Conservation (phyloP, 92 coral and sea anemone species). For the Phenganax marumi region DNA sequence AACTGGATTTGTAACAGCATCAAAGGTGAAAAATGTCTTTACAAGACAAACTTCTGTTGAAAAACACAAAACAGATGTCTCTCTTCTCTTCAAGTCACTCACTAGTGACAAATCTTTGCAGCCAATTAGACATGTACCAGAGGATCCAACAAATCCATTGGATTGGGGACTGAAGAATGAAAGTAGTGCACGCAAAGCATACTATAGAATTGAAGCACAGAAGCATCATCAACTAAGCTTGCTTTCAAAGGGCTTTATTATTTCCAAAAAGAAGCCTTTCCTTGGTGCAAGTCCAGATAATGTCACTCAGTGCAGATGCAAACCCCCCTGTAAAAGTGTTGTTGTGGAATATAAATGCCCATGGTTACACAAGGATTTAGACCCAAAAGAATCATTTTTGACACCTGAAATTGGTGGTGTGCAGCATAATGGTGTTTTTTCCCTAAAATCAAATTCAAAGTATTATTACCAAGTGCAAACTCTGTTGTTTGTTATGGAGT, state of each 20-base stretch:
- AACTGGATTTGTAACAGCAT: conserved; percentile 71
- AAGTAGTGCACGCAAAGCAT: conserved; percentile 13
- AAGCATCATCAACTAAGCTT: conserved; percentile 14
- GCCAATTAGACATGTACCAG: not conserved
- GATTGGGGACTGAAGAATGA: conserved; percentile 30
- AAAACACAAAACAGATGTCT: conserved; percentile 56
- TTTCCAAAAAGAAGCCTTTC: conserved; percentile 14
- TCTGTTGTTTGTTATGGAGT: not conserved
- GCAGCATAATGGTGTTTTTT: conserved; percentile 11
- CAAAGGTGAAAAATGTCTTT: conserved; percentile 63
- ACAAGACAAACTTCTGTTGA: conserved; percentile 69
- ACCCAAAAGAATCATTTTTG: conserved; percentile 24
- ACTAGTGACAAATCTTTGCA: not conserved
- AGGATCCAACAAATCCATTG: conserved; percentile 15
- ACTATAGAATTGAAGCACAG: conserved; percentile 1
- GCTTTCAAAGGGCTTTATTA: conserved; percentile 20
- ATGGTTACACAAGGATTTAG: conserved; percentile 2
- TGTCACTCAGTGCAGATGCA: conserved; percentile 9
- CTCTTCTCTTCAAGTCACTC: conserved; percentile 59
- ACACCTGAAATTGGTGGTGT: conserved; percentile 27
- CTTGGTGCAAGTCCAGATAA: conserved; percentile 28
- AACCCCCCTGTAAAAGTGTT: conserved; percentile 13
- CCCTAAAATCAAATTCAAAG: not conserved
- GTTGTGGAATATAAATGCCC: conserved; percentile 24
- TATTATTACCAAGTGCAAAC: conserved; percentile 25